A percentile compares a stretch with the other conserved stretches of the same genome.
Conservation (phyloP, 2,797 vertebrate species). For the Rhinophrynus dorsalis region DNA sequence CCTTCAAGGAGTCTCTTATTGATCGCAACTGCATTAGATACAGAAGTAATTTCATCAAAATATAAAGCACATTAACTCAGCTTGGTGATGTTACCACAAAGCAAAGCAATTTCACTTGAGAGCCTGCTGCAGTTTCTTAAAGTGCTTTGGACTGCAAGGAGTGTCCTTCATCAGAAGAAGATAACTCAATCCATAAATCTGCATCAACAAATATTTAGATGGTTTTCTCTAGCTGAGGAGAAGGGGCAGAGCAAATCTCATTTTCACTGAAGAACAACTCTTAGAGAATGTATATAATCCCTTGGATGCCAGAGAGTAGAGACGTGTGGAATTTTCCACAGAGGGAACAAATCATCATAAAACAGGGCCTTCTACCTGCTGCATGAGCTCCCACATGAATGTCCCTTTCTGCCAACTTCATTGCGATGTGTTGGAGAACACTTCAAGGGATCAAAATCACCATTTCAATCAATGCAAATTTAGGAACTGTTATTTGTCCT, state of each 20-base stretch:
- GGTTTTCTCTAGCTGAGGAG: background rate
- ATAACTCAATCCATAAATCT: background rate
- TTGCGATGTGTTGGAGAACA: no score
- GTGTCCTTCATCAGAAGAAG: background rate
- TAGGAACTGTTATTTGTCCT: no score
- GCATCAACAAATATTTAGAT: slow-evolving; percentile 16
- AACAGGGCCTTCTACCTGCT: no score
- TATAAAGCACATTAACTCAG: slow-evolving; percentile 37
- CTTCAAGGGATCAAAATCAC: no score
- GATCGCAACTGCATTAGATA: slow-evolving; percentile 47
- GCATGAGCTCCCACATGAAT: no score
- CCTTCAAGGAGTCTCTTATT: slow-evolving; percentile 48
- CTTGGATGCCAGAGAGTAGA: no score
- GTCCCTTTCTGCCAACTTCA: no score
- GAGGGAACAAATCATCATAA: no score
- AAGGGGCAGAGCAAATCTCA: background rate
- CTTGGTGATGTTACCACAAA: slow-evolving; percentile 29
- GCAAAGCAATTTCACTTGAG: background rate
- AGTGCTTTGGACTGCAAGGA: background rate
- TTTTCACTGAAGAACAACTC: background rate
- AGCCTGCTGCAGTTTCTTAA: slow-evolving; percentile 7
- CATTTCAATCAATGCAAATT: no score
- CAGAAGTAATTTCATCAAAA: slow-evolving; percentile 46
- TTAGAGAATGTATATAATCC: no score
- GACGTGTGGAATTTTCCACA: no score